phyloP scores from a whole-genome alignment of 2,797 vertebrate genomes.

The Sebastes paucispinis region DNA sequence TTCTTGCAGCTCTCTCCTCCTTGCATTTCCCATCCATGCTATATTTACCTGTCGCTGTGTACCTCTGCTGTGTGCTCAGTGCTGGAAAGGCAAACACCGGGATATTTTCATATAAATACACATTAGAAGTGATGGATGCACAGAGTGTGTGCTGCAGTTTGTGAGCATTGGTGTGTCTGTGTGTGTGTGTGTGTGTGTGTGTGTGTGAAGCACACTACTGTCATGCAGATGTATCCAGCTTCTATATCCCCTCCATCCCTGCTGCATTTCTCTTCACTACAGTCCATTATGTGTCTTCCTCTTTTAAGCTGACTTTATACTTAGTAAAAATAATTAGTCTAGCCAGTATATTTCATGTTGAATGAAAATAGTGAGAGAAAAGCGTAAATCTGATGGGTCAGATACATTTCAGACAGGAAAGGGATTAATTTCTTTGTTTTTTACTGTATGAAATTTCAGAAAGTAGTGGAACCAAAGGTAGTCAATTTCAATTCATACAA shows the following conservation, averaged over 20 bases:
- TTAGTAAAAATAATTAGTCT: not conserved
- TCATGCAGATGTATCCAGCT: conserved; percentile 14
- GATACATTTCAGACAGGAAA: not conserved
- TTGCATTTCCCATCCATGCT: conserved; percentile 58
- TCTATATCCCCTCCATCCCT: not conserved
- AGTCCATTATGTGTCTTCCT: not conserved
- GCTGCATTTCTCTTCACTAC: too few species aligned
- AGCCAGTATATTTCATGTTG: not conserved
- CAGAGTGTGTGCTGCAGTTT: conserved; percentile 29
- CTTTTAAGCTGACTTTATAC: not conserved
- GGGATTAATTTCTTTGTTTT: not conserved
- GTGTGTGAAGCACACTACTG: not conserved
- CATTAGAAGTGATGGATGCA: conserved; percentile 54
- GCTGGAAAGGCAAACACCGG: conserved; percentile 73
- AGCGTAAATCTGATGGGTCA: not conserved
- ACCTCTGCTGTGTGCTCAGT: conserved; percentile 69
- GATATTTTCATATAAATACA: conserved; percentile 75
- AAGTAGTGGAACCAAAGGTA: not conserved
- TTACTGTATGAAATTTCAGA: not conserved
- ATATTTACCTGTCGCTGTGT: conserved; percentile 76
- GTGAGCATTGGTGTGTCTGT: not conserved
- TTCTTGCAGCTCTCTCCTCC: conserved; percentile 33
- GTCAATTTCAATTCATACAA: not conserved
- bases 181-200: not conserved
- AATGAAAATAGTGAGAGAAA: not conserved